These are phyloP conservation scores for Mus spicilegus DNA, from an alignment of 2,113 vertebrate genomes.

Conservation along the genomic window DNA sequence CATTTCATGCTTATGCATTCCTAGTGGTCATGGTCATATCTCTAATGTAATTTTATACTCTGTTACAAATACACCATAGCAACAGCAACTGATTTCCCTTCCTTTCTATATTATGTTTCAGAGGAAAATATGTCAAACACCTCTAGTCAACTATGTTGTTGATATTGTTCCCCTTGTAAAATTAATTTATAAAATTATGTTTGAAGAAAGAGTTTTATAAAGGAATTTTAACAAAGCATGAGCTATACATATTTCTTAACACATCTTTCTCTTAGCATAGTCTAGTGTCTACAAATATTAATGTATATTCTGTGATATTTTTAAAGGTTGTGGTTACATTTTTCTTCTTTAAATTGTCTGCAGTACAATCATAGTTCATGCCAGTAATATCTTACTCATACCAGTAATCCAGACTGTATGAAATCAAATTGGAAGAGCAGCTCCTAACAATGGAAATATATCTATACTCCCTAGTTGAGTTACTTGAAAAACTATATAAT, in stretches of 20 bases:
- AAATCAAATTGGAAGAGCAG: background rate
- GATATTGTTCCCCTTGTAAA: background rate
- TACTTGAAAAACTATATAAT: background rate
- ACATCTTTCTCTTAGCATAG: constrained; percentile 1
- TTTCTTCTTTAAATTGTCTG: background rate
- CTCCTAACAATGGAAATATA: background rate
- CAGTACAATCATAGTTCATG: background rate
- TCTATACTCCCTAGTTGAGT: background rate
- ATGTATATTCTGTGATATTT: background rate
- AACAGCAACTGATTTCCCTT: background rate
- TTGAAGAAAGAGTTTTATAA: constrained; percentile 42
- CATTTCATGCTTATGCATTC: no score
- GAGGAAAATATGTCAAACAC: background rate
- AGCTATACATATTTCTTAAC: background rate
- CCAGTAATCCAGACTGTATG: background rate
- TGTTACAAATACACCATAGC: background rate
- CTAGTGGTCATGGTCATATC: background rate
- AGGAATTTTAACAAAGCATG: background rate
- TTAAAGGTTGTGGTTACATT: background rate
- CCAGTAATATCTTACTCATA: background rate
- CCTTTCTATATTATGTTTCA: background rate
- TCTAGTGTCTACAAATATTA: background rate
- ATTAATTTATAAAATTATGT: constrained; percentile 15
- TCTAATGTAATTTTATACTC: background rate
- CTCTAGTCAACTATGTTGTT: background rate